Base-by-base conservation (phyloP, 2,797 vertebrate genomes). In the Enteromius treurensis region DNA sequence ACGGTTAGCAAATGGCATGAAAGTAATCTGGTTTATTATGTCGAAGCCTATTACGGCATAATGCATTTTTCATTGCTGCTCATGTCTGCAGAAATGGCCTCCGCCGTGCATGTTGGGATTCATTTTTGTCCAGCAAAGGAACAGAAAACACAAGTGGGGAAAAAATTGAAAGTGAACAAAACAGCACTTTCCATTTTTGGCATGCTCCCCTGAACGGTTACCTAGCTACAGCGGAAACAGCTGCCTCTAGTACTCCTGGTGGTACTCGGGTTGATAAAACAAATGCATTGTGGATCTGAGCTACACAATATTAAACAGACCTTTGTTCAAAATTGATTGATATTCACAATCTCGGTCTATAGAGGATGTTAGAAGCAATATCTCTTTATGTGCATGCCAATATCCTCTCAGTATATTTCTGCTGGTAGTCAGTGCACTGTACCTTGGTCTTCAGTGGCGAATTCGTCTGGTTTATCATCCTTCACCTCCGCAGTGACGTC, bases 361-460 rank as follows among this genome's bases (percentile, higher is more conserved):
- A 34, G 9, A 34, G 47, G 70, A 51, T 21, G 17, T 32, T 73
- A 21, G 8, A 73, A 51, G 70, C 29, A 32, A 17, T 47, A 26
- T 26, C 6, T 26, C 6, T 49, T 8, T 53, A 10, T 5, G 32
- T 42, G 6, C 60, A 29, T 45, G 49, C 37, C 10, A 40, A 55
- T 53, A n/a, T 51, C 13, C 60, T 29, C 26, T 64, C 26, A 32
- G 32, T 26, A 17, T 29, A 64, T 1, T 64, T 64, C 10, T 64
- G 5, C 26, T 32, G 60, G 14, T 32, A 32, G 29, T 60, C n/a
- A 11, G 55, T 58, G n/a, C 26, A 29, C 23, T 11, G 17, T 29
- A 91, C 90, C 90, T n/a, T 95, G 94, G 23, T 95, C 94, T 82
- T 95, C 95, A 64, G 91, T 82, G 88, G 89, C 85, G 47, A 82